Evolutionary conservation across 2,888 invertebrate genomes (phyloP), one percentile per base, ranked within the genome.

Genomic region (Agrochola lota): DNA sequence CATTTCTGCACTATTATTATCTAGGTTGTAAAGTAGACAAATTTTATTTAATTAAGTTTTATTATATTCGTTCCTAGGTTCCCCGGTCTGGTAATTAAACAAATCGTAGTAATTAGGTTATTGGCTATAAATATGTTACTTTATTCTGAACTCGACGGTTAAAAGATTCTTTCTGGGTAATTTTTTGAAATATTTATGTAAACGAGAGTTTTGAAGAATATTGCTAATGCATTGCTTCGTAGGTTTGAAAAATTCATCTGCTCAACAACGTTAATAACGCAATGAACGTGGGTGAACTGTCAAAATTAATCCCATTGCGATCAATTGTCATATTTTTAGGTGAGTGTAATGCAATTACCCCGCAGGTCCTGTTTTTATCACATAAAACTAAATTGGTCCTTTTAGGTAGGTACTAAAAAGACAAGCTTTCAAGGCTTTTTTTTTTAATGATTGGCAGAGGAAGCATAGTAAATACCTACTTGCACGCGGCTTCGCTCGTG

Each of bases 21-120:
- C 26, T 79, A 74, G 60, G 70, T 84, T 84, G 49, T 74, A 46
- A 30, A 40, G 60, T 55, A 20, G 43, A 71, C 60, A 63, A 57
- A 69, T 71, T 74, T 68, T 5, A 67, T 78, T 71, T 55, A 52
- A 76, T 76, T 57, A 40, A 40, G 7, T 66, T 15, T 57, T 23
- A 69, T 71, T 79, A 82, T 35, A 35, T 55, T 68, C 26, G n/a
- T 26, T 69, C 23, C 30, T 64, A 30, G 20, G 35, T 79, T 64
- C 75, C 55, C 60, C 12, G 26, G 26, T 52, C 8, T 3, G 2
- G 67, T 55, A 68, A 79, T 78, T 71, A 75, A 83, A 64, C 7
- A 49, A 83, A 79, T 79, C 59, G 35, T 60, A 23, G 67, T 23
- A 52, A 62, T 78, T 83, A 52, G 11, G 5, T 26, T 40, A 23